Percentiles rank a stretch among this genome's conserved stretches.
Conservation (phyloP, 2,797 vertebrate genomes). For the Sebastes trivittatus region DNA sequence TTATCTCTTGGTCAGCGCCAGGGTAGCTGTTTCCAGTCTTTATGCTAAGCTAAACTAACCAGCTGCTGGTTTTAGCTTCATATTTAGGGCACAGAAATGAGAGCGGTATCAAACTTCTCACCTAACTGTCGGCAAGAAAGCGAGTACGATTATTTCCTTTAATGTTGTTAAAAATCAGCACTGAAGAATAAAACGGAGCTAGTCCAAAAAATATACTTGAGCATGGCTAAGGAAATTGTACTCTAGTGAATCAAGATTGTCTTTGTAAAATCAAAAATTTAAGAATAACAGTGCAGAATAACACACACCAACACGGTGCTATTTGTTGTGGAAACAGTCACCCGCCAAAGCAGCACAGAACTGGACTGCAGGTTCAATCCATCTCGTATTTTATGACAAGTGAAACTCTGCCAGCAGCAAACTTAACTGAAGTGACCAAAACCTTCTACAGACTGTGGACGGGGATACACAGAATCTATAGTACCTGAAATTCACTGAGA, state of each 20-base stretch:
- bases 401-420: not conserved
- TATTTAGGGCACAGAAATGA: not conserved
- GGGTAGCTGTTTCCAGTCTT: not conserved
- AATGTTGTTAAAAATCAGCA: not conserved
- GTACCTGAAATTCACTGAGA: slow-evolving; percentile 5
- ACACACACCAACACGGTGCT: not conserved
- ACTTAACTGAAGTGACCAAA: not conserved
- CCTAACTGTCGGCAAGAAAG: not conserved
- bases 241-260: not conserved
- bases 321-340: slow-evolving; percentile 33
- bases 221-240: not conserved
- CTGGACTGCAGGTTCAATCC: not conserved
- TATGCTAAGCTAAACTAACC: not conserved
- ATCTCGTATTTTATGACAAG: not conserved
- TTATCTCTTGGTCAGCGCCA: not conserved
- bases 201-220: not conserved
- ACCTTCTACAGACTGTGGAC: not conserved
- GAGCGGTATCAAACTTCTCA: not conserved
- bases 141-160: not conserved
- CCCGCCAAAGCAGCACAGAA: not conserved
- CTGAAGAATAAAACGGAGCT: not conserved
- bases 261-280: not conserved
- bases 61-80: not conserved
- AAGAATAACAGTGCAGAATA: not conserved
- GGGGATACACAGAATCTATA: not conserved